Percentiles rank a stretch among this genome's conserved stretches.
These are phyloP conservation scores for Lates calcarifer DNA, from an alignment of 2,113 vertebrate species.

Conservation along the genomic window DNA sequence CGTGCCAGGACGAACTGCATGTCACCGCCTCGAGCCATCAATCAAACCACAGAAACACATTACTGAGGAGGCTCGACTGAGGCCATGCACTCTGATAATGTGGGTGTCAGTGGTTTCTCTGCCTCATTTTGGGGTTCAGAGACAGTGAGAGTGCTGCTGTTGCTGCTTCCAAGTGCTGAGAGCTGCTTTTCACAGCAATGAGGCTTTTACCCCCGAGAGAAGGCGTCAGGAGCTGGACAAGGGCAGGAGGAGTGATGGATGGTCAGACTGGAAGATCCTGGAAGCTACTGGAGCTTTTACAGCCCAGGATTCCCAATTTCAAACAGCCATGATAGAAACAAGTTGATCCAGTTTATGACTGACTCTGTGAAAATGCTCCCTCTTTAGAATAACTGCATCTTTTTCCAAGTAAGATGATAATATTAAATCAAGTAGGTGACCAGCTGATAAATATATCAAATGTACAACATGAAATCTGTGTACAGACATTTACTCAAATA, in stretches of 20 bases:
- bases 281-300: constrained; percentile 1
- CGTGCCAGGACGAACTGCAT: background rate
- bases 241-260: constrained; percentile 40
- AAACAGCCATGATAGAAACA: too few species aligned
- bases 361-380: too few species aligned
- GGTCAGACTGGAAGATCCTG: background rate
- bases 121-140: background rate
- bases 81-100: background rate
- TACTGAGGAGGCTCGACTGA: background rate
- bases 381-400: too few species aligned
- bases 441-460: too few species aligned
- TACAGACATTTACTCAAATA: too few species aligned
- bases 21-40: constrained; percentile 2
- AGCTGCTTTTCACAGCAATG: constrained; percentile 10
- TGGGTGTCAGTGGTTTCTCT: constrained; percentile 47
- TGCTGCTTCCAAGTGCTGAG: constrained; percentile 48
- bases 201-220: constrained; percentile 34
- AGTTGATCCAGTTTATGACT: too few species aligned
- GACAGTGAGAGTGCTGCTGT: constrained; percentile 18
- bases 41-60: constrained; percentile 9
- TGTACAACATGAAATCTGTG: too few species aligned
- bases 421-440: too few species aligned
- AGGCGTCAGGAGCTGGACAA: background rate
- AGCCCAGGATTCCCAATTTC: background rate
- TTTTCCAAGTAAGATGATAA: too few species aligned